Evolutionary conservation across 2,797 vertebrate species (phyloP).

Genomic region (Hafferia zeledoni): DNA sequence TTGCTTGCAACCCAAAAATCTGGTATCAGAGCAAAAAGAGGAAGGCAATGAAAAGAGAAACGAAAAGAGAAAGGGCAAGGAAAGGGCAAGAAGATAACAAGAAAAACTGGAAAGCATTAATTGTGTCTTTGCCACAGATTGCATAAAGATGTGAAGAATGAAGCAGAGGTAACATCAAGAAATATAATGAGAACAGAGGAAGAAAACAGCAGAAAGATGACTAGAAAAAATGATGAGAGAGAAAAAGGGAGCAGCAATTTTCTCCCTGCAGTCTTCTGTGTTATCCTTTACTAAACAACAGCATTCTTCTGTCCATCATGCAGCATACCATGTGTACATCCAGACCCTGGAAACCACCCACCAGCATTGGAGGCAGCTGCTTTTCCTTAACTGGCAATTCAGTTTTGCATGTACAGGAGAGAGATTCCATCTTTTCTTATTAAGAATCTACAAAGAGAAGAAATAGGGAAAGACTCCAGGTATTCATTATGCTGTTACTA

Average conservation of each 20-base stretch:
- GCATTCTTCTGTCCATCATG: not conserved
- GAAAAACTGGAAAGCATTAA: not conserved
- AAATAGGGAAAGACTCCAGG: not conserved
- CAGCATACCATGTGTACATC: slow-evolving; percentile 72
- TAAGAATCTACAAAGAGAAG: slow-evolving; percentile 3
- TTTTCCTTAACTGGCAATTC: slow-evolving; percentile 74
- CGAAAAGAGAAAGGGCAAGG: not conserved
- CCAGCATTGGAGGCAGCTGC: slow-evolving; percentile 79
- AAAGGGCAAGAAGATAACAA: not conserved
- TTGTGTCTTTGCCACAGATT: not conserved
- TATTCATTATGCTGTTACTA: not conserved
- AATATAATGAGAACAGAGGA: not conserved
- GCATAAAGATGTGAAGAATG: not conserved
- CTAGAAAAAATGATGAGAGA: not conserved
- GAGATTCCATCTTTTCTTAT: slow-evolving; percentile 83
- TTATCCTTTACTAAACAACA: not conserved
- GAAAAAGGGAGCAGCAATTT: not conserved
- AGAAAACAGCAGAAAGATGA: not conserved
- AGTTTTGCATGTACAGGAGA: slow-evolving; percentile 83
- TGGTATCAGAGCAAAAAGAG: not conserved
- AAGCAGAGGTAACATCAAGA: not conserved
- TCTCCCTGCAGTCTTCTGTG: not conserved
- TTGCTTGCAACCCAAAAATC: not conserved
- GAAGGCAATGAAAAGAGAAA: not conserved
- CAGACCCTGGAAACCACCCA: slow-evolving; percentile 82